phyloP scores from a whole-genome alignment of 1,140 invertebrate genomes.

The Pygmarrhopalites habei region DNA sequence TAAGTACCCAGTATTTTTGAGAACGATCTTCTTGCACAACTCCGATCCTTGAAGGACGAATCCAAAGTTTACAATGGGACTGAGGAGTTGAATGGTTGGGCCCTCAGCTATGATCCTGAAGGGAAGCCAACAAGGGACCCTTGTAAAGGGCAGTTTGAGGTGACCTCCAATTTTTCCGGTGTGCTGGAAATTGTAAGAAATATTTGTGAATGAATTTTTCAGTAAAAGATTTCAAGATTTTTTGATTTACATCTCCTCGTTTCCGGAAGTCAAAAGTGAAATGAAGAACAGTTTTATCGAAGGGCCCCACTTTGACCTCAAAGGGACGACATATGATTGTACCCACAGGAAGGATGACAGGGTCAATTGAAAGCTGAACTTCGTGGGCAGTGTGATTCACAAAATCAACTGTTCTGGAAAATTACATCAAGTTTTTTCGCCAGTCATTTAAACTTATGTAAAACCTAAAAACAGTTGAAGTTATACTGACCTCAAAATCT shows the following conservation, averaged over 20 bases:
- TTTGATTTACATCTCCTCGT: slow-evolving; percentile 9
- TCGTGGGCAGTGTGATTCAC: slow-evolving; percentile 3
- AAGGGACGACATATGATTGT: neutral
- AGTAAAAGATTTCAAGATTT: neutral
- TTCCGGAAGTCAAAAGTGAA: slow-evolving; percentile 12
- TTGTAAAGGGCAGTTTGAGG: slow-evolving; percentile 5
- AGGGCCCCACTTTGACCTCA: slow-evolving; percentile 3
- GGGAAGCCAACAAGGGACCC: neutral
- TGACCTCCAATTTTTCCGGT: neutral
- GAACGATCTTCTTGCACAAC: slow-evolving; percentile 12
- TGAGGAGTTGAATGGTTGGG: slow-evolving; percentile 8
- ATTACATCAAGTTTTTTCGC: neutral
- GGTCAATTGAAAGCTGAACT: neutral
- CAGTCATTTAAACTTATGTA: too few species aligned
- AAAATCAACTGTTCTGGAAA: neutral
- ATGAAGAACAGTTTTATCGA: slow-evolving; percentile 1
- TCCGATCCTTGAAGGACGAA: slow-evolving; percentile 13
- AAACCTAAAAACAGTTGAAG: too few species aligned
- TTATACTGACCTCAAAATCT: too few species aligned
- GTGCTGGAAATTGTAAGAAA: too few species aligned
- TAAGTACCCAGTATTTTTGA: slow-evolving; percentile 19
- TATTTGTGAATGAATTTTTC: neutral
- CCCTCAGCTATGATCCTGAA: neutral
- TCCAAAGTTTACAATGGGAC: slow-evolving; percentile 22
- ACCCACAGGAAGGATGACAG: neutral